Evolutionary conservation across 2,888 invertebrate species (phyloP), one percentile per base, ranked within the genome.

Genomic region (Rotaria macrura): DNA sequence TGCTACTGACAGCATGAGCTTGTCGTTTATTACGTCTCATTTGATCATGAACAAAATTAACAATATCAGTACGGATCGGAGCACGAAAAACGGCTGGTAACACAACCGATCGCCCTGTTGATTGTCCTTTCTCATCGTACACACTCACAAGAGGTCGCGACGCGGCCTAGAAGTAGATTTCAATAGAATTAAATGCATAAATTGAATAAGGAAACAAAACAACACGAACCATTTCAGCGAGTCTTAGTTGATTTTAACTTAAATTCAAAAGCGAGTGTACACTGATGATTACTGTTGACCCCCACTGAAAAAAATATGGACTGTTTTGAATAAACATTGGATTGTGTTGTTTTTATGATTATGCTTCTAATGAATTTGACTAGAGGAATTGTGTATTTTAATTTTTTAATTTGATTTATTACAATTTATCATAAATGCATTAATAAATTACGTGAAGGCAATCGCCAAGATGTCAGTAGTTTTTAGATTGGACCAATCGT

Each of bases 1-100:
- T 94, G 90, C 95, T 95, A 90, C 94, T 97, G 79, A 99, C 99
- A 88, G 95, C 95, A 93, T 99, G 98, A 0, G 99, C 95, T 92
- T 99, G 99, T 88, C 99, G 94, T 88, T 94, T 94, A 92, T 99
- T 99, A 92, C 96, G 97, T 87, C 95, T 94, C 92, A 99, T 94
- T 90, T 98, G 95, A 88, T 96, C 95, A 89, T 99, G 98, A 87
- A 99, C 95, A 92, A 96, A 95, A 91, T 95, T 96, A 88, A 99
- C 98, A 86, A 99, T 94, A 93, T 99, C 99, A 74, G 98, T 97
- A 88, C 99, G 93, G 92, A 99, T 98, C 87, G 99, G 98, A 25
- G 98, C 96, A 92, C 95, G 95, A 93, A 98, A 99, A 23, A 99
- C 96, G 79, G 95, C 94, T 25, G 99, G 99, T 88, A 99, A 93